phyloP scores from a whole-genome alignment of 1,140 invertebrate species.

The Cecropterus lyciades region DNA sequence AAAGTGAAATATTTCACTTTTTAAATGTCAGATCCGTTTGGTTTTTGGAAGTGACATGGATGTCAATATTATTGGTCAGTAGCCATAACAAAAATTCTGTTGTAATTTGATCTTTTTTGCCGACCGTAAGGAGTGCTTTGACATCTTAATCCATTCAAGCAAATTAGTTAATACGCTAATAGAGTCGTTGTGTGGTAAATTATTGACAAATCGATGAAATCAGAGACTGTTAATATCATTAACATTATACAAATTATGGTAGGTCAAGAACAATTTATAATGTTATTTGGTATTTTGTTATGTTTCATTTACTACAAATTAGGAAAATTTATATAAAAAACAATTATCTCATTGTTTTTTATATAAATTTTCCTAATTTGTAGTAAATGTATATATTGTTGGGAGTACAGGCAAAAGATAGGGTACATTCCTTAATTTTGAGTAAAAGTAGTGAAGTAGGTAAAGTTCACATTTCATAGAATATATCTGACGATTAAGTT shows the following conservation, averaged over 20 bases:
- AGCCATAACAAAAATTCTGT: slow-evolving; percentile 41
- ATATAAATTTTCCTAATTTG: neutral
- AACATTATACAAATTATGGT: slow-evolving; percentile 63
- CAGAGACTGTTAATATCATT: slow-evolving; percentile 51
- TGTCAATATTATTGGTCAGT: slow-evolving; percentile 22
- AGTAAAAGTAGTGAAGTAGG: too few species aligned
- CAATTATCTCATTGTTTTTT: too few species aligned
- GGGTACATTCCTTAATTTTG: too few species aligned
- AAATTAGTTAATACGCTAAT: slow-evolving; percentile 71
- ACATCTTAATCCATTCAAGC: slow-evolving; percentile 79
- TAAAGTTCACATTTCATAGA: too few species aligned
- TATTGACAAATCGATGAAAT: slow-evolving; percentile 56
- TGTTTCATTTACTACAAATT: slow-evolving; percentile 8
- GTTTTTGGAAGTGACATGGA: neutral
- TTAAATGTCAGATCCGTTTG: neutral
- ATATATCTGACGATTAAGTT: too few species aligned
- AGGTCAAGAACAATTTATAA: slow-evolving; percentile 52
- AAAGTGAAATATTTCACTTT: neutral
- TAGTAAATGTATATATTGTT: too few species aligned
- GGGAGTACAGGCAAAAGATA: too few species aligned
- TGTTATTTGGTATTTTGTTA: slow-evolving; percentile 6
- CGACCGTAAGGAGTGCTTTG: slow-evolving; percentile 64
- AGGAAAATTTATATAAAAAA: neutral
- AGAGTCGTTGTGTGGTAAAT: slow-evolving; percentile 55
- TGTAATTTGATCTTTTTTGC: slow-evolving; percentile 71